Base-by-base conservation (phyloP, 2,113 vertebrate species). In the Mus pahari region DNA sequence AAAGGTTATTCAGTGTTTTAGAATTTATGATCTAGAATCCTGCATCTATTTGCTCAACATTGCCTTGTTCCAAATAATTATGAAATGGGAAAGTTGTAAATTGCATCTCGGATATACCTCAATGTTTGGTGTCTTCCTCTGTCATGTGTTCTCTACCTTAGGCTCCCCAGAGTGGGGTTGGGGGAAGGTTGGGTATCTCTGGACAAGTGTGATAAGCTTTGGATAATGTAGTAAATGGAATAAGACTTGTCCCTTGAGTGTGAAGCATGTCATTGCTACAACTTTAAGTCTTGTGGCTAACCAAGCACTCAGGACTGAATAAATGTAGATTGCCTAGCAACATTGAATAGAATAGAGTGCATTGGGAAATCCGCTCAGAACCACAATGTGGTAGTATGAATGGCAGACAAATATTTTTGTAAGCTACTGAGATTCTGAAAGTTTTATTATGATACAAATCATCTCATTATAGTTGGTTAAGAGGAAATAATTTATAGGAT, bases 101-200 rank as follows among this genome's bases (percentile, higher is more conserved):
- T 3, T 0, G 1, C 5, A 3, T 39, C n/a, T 12, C 0, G 6
- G 14, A 4, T 68, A 16, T 1, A 1, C 12, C 26, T 53, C 70
- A 45, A 0, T 24, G 10, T 31, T 66, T 12, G 17, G 13, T 48
- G 12, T n/a, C 36, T 74, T 66, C 22, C 7, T 19, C 11, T 74
- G 3, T 48, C 3, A 7, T 89, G 53, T 50, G 20, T 48, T 89
- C 13, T 84, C 71, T 86, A 22, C 28, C 42, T 66, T 48, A 17
- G 42, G 22, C 42, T 48, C 20, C 26, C 42, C 5, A 39, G 81
- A 39, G 3, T 16, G 24, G 17, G 31, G n/a, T n/a, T n/a, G 13
- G 22, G 7, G 7, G 17, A 81, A 17, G 24, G 7, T 12, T 26
- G 0, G 22, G 48, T 36, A 39, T 93, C 53, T n/a, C 17, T 11